Conservation (phyloP, 2,113 vertebrate genomes). For the Apteryx owenii region DNA sequence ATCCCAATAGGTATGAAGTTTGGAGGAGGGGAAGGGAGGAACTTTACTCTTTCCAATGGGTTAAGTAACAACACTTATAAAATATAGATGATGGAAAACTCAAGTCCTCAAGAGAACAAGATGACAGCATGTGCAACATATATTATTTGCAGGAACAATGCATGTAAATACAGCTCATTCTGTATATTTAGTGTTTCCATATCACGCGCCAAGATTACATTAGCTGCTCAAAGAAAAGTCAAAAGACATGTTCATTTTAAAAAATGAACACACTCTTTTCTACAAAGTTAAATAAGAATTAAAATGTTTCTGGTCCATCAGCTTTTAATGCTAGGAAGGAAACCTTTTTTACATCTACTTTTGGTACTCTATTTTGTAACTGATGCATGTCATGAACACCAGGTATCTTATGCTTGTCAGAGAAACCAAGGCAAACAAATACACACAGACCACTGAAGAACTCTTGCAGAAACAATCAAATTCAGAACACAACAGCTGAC, state of each 20-base stretch:
- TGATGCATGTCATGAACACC: background rate
- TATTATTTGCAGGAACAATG: background rate
- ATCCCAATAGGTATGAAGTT: background rate
- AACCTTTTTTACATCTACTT: background rate
- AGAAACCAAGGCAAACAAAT: background rate
- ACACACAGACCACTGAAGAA: background rate
- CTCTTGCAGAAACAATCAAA: background rate
- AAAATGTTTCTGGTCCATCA: background rate
- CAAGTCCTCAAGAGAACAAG: slow-evolving; percentile 25
- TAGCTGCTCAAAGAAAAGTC: background rate
- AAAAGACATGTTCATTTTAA: background rate
- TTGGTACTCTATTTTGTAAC: background rate
- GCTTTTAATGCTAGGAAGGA: background rate
- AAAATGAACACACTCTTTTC: background rate
- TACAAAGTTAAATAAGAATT: background rate
- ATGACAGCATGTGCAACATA: background rate
- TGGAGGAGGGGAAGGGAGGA: background rate
- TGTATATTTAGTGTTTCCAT: background rate
- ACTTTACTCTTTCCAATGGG: slow-evolving; percentile 11
- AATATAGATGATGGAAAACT: slow-evolving; percentile 76
- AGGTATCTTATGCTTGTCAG: background rate
- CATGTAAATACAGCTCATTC: background rate
- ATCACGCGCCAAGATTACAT: background rate
- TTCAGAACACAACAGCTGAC: background rate
- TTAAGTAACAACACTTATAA: slow-evolving; percentile 65